Evolutionary conservation across 2,113 vertebrate genomes (phyloP).

Genomic region (Girardinichthys multiradiatus): DNA sequence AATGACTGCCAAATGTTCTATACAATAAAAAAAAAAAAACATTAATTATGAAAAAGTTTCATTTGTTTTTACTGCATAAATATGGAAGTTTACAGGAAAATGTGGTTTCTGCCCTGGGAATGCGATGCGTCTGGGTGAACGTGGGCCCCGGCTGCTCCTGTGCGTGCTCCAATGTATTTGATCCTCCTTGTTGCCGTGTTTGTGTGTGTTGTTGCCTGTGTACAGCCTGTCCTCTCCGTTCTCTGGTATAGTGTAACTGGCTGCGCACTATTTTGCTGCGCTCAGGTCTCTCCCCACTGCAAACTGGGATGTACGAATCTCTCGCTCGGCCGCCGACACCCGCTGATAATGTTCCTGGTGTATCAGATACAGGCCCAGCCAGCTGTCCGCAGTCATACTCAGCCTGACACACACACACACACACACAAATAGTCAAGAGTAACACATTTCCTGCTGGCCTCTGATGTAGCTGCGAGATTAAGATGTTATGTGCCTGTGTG

Average conservation of each 20-base stretch:
- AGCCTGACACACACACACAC: constrained; percentile 56
- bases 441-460: constrained; percentile 70
- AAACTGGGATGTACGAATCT: constrained; percentile 42
- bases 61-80: constrained; percentile 6
- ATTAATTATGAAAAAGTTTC: constrained; percentile 31
- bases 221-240: constrained; percentile 47
- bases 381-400: constrained; percentile 78
- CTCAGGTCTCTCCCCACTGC: constrained; percentile 60
- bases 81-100: background rate
- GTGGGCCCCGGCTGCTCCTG: constrained; percentile 13
- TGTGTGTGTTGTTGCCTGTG: constrained; percentile 66
- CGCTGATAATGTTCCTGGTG: constrained; percentile 71
- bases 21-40: constrained; percentile 57
- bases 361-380: constrained; percentile 73
- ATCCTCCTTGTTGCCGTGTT: constrained; percentile 74
- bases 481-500: constrained; percentile 70
- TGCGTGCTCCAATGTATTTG: constrained; percentile 40
- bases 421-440: constrained; percentile 45
- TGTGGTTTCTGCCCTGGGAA: background rate
- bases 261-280: constrained; percentile 57
- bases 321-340: constrained; percentile 47
- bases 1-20: constrained; percentile 68
- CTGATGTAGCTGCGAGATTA: constrained; percentile 67
- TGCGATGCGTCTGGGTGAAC: constrained; percentile 3
- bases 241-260: constrained; percentile 71